These are phyloP conservation scores for Asobara japonica DNA, from an alignment of 1,140 invertebrate species.

Conservation along the genomic window DNA sequence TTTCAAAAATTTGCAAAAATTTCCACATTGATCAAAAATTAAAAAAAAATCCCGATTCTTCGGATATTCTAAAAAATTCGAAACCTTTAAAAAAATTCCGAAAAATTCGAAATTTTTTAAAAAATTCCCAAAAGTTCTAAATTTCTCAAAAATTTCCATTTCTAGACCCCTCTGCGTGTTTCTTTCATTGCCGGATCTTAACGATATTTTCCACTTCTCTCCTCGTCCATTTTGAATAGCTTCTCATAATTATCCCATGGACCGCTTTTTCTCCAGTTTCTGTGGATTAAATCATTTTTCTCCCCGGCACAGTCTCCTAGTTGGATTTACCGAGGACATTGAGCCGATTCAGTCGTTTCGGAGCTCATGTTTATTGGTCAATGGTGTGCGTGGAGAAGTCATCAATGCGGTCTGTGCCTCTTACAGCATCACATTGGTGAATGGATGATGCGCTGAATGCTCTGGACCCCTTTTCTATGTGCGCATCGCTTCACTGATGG, in stretches of 20 bases:
- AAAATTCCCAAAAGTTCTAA: too few species aligned
- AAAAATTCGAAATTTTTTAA: too few species aligned
- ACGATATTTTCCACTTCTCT: neutral
- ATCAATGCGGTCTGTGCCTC: neutral
- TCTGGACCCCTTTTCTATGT: neutral
- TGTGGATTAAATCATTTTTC: neutral
- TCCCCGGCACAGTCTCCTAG: neutral
- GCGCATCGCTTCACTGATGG: neutral
- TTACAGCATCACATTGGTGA: slow-evolving; percentile 7
- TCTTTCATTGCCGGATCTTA: neutral
- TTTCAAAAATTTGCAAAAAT: too few species aligned
- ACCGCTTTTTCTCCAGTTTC: neutral
- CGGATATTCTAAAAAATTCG: too few species aligned
- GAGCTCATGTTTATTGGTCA: neutral
- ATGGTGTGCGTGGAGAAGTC: neutral
- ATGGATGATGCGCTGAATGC: neutral
- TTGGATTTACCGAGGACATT: neutral
- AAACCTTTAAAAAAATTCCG: too few species aligned
- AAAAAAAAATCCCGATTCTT: too few species aligned
- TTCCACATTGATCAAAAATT: too few species aligned
- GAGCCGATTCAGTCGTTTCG: neutral
- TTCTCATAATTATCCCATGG: neutral
- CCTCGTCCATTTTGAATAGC: neutral
- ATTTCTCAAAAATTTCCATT: too few species aligned
- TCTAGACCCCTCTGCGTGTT: too few species aligned